Conservation (phyloP, 2,888 invertebrate genomes). For the Drosophila nr. perissopoda region DNA sequence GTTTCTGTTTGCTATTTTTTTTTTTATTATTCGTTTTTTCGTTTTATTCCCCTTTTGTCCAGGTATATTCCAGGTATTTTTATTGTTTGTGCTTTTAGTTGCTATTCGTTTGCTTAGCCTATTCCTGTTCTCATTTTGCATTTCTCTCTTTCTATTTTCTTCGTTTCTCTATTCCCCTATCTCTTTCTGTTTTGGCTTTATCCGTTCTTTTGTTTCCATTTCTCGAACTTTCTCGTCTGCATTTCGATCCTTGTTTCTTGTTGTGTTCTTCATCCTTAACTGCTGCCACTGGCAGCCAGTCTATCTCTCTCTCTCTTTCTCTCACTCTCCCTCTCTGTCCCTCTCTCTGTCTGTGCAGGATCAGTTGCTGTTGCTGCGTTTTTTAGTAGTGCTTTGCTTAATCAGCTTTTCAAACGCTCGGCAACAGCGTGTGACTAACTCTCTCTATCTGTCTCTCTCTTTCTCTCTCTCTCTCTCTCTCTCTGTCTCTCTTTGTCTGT, state of each 20-base stretch:
- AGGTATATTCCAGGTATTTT: not conserved
- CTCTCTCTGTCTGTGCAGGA: constrained; percentile 5
- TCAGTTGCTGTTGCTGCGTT: constrained; percentile 3
- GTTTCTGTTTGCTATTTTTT: not conserved
- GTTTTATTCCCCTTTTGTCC: not conserved
- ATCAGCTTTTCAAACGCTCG: constrained; percentile 4
- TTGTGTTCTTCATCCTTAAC: not conserved
- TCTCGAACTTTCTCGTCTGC: not conserved
- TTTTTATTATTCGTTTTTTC: not conserved
- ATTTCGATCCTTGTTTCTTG: not conserved
- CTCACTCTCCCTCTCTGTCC: not conserved
- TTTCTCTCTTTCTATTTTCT: not conserved
- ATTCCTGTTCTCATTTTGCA: not conserved
- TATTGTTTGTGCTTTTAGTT: not conserved
- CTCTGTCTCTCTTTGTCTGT: constrained; percentile 1
- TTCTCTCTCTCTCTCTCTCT: not conserved
- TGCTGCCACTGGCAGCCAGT: not conserved
- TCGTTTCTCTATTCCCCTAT: not conserved
- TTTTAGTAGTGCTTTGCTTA: not conserved
- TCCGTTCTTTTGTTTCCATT: not conserved
- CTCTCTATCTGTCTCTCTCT: too few species aligned
- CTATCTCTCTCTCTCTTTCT: not conserved
- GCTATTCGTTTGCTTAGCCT: not conserved
- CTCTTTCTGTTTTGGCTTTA: not conserved
- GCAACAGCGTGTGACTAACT: not conserved